Evolutionary conservation across 2,888 invertebrate genomes (phyloP).

Genomic region (Hirtodrosophila cameraria): DNA sequence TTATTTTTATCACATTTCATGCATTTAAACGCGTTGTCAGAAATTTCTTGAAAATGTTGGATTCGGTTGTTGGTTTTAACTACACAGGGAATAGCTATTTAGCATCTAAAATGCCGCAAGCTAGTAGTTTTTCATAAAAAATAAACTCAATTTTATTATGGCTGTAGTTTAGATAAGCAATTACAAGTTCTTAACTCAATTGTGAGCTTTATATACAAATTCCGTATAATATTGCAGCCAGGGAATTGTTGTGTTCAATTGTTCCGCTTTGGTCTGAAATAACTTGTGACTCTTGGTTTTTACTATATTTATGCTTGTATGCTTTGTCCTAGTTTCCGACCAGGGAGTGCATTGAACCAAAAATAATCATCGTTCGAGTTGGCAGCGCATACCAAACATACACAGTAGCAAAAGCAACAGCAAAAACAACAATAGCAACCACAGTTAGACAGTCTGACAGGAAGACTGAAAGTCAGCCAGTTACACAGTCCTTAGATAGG

Average conservation of each 20-base stretch:
- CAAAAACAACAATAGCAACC: slow-evolving; percentile 23
- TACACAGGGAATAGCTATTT: no score
- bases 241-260: neutral
- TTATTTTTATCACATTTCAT: no score
- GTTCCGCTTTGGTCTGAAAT: neutral
- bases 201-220: no score
- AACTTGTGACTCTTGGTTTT: slow-evolving; percentile 13
- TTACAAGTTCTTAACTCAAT: no score
- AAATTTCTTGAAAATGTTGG: no score
- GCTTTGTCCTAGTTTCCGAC: slow-evolving; percentile 62
- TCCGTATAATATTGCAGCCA: neutral
- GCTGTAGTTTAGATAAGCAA: no score
- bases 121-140: no score
- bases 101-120: no score
- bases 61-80: no score
- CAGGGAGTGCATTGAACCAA: slow-evolving; percentile 72
- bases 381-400: slow-evolving; percentile 19
- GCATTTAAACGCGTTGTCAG: no score
- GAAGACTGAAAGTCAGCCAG: slow-evolving; percentile 24
- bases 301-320: slow-evolving; percentile 32
- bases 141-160: no score
- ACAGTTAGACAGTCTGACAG: slow-evolving; percentile 23
- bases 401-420: slow-evolving; percentile 7
- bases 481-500: slow-evolving; percentile 8
- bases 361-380: slow-evolving; percentile 56